phyloP scores from a whole-genome alignment of 2,113 vertebrate species.

The Vimba vimba region DNA sequence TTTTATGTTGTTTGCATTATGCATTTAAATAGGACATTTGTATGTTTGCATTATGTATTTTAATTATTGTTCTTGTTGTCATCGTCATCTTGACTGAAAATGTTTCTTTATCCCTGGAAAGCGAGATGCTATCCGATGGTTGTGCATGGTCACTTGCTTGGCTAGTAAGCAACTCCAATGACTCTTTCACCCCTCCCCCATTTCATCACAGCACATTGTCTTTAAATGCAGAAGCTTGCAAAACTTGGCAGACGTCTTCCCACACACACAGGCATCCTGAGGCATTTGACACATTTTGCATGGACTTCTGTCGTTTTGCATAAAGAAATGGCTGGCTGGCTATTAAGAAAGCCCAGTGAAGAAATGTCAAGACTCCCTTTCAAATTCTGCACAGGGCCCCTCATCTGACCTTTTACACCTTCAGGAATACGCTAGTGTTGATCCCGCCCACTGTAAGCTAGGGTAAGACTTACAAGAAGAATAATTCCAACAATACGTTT shows the following conservation, averaged over 20 bases:
- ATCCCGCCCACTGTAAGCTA: neutral
- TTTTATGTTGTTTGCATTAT: neutral
- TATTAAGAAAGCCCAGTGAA: neutral
- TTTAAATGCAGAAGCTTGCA: constrained; percentile 19
- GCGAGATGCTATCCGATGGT: neutral
- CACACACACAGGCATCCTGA: constrained; percentile 41
- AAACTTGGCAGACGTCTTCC: constrained; percentile 32
- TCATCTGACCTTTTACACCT: constrained; percentile 16
- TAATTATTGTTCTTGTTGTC: neutral
- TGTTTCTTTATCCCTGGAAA: neutral
- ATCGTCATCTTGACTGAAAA: neutral
- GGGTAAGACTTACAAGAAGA: neutral
- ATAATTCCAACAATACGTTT: neutral
- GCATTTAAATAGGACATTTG: neutral
- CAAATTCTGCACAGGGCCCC: constrained; percentile 11
- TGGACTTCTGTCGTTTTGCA: constrained; percentile 3
- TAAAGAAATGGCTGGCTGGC: neutral
- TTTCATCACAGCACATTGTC: neutral
- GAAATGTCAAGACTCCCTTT: constrained; percentile 1
- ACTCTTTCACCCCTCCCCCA: constrained; percentile 5
- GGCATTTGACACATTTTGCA: constrained; percentile 54
- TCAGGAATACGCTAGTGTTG: neutral
- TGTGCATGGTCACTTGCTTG: constrained; percentile 5
- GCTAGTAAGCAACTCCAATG: neutral
- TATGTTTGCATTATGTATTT: neutral